phyloP scores from a whole-genome alignment of 2,113 vertebrate species.

The Engystomops pustulosus region DNA sequence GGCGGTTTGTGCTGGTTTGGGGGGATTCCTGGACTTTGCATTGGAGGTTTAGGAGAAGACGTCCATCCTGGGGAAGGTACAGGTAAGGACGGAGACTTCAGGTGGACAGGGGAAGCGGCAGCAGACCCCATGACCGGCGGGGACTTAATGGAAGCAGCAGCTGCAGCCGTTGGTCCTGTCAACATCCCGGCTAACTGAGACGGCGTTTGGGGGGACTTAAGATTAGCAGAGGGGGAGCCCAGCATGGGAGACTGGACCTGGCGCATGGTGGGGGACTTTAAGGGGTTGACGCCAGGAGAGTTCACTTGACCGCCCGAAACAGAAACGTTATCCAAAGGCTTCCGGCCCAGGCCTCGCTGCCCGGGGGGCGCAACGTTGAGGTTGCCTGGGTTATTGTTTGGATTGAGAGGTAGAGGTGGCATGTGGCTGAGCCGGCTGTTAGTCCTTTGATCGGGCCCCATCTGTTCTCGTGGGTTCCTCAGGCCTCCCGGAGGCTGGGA shows the following conservation, averaged over 20 bases:
- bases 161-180: conserved; percentile 86
- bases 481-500: conserved; percentile 84
- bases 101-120: conserved; percentile 97
- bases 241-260: conserved; percentile 98
- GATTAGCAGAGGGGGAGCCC: conserved; percentile 95
- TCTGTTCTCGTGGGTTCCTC: conserved; percentile 89
- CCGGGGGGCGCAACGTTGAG: conserved; percentile 78
- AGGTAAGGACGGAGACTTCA: conserved; percentile 97
- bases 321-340: conserved; percentile 87
- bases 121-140: conserved; percentile 97
- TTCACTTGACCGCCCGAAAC: conserved; percentile 88
- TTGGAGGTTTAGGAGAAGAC: conserved; percentile 95
- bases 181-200: conserved; percentile 97
- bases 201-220: conserved; percentile 97
- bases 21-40: conserved; percentile 95
- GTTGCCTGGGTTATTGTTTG: conserved; percentile 79
- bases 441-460: conserved; percentile 93
- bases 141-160: conserved; percentile 94
- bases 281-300: conserved; percentile 94
- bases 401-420: conserved; percentile 87
- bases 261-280: conserved; percentile 95
- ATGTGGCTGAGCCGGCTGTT: conserved; percentile 96
- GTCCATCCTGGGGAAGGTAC: conserved; percentile 97
- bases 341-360: conserved; percentile 83
- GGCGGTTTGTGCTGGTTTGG: conserved; percentile 88